These are phyloP conservation scores for Podiceps cristatus DNA, from an alignment of 2,113 vertebrate species.

Conservation along the genomic window DNA sequence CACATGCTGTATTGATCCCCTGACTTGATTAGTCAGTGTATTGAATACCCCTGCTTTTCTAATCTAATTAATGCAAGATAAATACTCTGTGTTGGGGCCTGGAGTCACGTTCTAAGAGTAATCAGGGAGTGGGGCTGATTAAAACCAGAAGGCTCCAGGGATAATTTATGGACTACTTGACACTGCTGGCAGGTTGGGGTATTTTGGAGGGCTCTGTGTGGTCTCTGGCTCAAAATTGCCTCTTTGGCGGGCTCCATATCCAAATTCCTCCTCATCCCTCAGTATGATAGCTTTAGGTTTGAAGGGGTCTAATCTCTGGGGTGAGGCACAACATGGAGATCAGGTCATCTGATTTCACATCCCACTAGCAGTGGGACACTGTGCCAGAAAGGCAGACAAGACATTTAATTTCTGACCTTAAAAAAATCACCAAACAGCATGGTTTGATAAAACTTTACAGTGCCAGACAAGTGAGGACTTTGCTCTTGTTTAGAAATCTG, in stretches of 20 bases:
- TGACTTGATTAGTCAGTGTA: conserved; percentile 79
- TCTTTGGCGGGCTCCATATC: background rate
- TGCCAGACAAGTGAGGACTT: accelerated
- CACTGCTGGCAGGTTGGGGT: conserved; percentile 13
- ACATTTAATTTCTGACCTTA: background rate
- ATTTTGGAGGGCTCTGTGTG: background rate
- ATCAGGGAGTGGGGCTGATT: conserved; percentile 63
- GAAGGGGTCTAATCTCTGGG: background rate
- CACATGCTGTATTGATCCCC: conserved; percentile 74
- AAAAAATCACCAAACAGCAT: background rate
- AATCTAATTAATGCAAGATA: conserved; percentile 79
- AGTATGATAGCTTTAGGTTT: background rate
- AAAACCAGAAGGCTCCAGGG: conserved; percentile 56
- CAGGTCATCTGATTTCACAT: background rate
- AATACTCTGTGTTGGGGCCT: conserved; percentile 66
- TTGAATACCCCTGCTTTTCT: conserved; percentile 71
- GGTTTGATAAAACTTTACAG: background rate
- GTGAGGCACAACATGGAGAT: background rate
- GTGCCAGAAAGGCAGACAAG: background rate
- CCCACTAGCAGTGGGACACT: background rate
- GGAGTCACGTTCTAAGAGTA: conserved; percentile 65
- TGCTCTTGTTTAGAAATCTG: background rate
- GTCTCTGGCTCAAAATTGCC: background rate
- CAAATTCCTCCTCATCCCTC: background rate
- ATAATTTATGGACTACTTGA: conserved; percentile 62